A percentile compares a stretch with the other conserved stretches of the same genome.
These are phyloP conservation scores for Augochlora pura DNA, from an alignment of 1,140 invertebrate genomes.

Conservation along the genomic window DNA sequence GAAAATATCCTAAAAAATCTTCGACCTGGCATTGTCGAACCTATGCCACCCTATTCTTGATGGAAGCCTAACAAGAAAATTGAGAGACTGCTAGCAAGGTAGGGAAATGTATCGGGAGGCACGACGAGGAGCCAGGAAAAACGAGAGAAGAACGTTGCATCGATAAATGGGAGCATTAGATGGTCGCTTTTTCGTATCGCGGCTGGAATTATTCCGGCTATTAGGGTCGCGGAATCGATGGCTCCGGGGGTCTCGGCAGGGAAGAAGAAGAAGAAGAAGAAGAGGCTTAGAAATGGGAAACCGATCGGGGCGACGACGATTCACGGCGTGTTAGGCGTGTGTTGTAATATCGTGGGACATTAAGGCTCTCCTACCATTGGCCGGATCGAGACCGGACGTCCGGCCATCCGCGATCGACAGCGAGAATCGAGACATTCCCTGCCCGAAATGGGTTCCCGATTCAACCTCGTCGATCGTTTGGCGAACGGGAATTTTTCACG, in stretches of 20 bases:
- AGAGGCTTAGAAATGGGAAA: constrained; percentile 38
- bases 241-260: neutral
- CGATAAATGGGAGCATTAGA: constrained; percentile 9
- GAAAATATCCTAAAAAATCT: too few species aligned
- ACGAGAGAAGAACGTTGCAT: neutral
- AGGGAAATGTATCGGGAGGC: too few species aligned
- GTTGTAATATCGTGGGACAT: constrained; percentile 1
- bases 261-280: too few species aligned
- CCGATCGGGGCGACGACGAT: constrained; percentile 9
- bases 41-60: too few species aligned
- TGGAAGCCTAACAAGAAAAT: too few species aligned
- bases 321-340: neutral
- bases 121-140: neutral
- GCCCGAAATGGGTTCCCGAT: too few species aligned
- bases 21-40: too few species aligned
- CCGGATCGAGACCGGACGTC: constrained; percentile 10
- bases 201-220: constrained; percentile 32
- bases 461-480: too few species aligned
- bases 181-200: constrained; percentile 9
- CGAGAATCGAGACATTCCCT: too few species aligned
- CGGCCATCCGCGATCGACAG: neutral
- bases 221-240: constrained; percentile 44
- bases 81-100: too few species aligned
- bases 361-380: neutral
- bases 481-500: too few species aligned